Conservation (phyloP, 1,140 invertebrate species). For the Wiebesia pumilae region DNA sequence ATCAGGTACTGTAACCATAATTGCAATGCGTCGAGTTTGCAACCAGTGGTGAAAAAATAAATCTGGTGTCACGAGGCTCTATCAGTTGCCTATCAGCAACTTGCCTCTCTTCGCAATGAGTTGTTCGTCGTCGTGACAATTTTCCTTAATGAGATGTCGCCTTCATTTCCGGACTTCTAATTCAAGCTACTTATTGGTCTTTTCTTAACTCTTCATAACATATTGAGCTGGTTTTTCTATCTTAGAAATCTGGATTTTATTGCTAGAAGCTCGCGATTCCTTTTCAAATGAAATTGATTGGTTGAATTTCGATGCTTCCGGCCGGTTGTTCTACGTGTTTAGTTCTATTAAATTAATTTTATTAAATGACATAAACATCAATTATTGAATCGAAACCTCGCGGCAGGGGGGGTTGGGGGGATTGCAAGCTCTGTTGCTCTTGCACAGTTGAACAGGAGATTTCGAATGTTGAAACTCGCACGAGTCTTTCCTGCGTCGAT, state of each 20-base stretch:
- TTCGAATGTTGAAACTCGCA: not conserved
- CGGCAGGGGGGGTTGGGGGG: too few species aligned
- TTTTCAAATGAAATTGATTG: not conserved
- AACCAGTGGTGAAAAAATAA: not conserved
- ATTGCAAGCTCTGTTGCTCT: not conserved
- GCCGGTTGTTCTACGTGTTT: too few species aligned
- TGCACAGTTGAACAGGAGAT: not conserved
- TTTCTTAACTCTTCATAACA: conserved; percentile 4
- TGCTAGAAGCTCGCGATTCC: not conserved
- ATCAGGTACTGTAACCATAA: not conserved
- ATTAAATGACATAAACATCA: too few species aligned
- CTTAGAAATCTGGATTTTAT: not conserved
- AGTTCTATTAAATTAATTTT: too few species aligned
- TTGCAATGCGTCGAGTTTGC: not conserved
- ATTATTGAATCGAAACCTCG: too few species aligned
- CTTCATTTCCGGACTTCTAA: conserved; percentile 22
- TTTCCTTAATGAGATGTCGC: conserved; percentile 31
- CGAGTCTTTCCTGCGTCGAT: not conserved
- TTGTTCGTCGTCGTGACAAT: not conserved
- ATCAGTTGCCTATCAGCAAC: not conserved
- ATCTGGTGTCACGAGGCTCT: not conserved
- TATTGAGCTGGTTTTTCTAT: conserved; percentile 5
- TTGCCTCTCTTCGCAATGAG: not conserved
- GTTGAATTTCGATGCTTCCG: not conserved
- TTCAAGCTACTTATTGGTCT: conserved; percentile 15